Conservation (phyloP, 2,113 vertebrate genomes). For the Panthera uncia region DNA sequence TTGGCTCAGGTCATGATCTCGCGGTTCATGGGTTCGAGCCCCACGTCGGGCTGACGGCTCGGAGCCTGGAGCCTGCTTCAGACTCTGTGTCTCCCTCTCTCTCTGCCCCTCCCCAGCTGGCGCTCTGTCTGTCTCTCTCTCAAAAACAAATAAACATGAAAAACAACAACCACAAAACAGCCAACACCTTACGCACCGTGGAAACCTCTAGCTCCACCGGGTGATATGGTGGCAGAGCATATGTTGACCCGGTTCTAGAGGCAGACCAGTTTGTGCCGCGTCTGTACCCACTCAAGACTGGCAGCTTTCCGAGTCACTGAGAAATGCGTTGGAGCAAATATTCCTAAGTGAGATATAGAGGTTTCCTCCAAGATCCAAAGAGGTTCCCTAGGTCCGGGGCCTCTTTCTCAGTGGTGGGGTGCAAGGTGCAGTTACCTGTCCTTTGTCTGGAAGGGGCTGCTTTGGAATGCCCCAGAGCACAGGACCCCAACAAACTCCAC, state of each 20-base stretch:
- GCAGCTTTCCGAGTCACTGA: background rate
- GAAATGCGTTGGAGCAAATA: background rate
- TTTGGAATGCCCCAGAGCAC: background rate
- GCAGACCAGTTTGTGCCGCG: background rate
- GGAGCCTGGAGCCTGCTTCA: no score
- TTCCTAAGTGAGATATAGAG: background rate
- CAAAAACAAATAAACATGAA: no score
- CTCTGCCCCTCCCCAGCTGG: no score
- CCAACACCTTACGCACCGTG: background rate
- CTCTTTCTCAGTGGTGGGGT: background rate
- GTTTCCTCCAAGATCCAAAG: background rate
- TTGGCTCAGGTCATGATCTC: no score
- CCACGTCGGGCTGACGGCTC: no score
- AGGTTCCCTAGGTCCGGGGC: background rate
- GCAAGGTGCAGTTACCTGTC: background rate
- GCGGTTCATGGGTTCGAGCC: no score
- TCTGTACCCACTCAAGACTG: background rate
- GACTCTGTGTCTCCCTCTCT: no score
- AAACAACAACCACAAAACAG: background rate
- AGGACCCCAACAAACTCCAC: background rate
- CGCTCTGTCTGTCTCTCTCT: no score
- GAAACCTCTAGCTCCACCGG: background rate
- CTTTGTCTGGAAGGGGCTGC: background rate
- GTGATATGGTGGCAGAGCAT: no score
- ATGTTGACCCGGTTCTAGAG: accelerated